A percentile compares a stretch with the other conserved stretches of the same genome.
These are phyloP conservation scores for Apostichopus leukothele DNA, from an alignment of 53 echinoderm and acorn worm species.

Conservation along the genomic window DNA sequence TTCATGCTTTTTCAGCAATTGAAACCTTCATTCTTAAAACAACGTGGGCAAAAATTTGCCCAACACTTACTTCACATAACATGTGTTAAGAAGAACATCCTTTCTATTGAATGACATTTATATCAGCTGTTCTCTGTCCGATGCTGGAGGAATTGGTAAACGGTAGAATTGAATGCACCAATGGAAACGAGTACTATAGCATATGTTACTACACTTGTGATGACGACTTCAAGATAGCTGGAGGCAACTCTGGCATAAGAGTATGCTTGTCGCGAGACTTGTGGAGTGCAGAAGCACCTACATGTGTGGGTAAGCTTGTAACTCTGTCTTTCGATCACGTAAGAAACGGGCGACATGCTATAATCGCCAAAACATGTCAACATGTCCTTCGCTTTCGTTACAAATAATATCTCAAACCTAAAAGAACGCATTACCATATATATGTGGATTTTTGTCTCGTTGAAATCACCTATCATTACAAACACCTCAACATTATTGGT, in stretches of 20 bases:
- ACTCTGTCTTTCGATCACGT: too few species aligned
- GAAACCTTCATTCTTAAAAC: neutral
- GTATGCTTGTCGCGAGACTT: neutral
- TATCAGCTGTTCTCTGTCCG: neutral
- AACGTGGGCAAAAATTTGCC: neutral
- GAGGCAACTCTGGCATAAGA: neutral
- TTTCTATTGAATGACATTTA: neutral
- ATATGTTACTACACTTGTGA: neutral
- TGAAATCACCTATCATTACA: too few species aligned
- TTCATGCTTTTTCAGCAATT: neutral
- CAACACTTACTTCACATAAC: neutral
- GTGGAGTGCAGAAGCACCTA: neutral
- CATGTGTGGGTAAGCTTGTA: neutral
- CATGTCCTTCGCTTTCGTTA: too few species aligned
- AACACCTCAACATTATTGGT: too few species aligned
- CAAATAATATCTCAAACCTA: too few species aligned
- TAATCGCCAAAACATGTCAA: too few species aligned
- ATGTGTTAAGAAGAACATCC: neutral
- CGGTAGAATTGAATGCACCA: neutral
- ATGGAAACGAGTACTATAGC: neutral
- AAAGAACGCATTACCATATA: too few species aligned
- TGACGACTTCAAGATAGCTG: neutral
- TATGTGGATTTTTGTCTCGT: too few species aligned
- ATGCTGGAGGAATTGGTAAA: neutral
- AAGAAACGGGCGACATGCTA: too few species aligned